Base-by-base conservation (phyloP, 92 coral and sea anemone species). In the Phymanthus crucifer region DNA sequence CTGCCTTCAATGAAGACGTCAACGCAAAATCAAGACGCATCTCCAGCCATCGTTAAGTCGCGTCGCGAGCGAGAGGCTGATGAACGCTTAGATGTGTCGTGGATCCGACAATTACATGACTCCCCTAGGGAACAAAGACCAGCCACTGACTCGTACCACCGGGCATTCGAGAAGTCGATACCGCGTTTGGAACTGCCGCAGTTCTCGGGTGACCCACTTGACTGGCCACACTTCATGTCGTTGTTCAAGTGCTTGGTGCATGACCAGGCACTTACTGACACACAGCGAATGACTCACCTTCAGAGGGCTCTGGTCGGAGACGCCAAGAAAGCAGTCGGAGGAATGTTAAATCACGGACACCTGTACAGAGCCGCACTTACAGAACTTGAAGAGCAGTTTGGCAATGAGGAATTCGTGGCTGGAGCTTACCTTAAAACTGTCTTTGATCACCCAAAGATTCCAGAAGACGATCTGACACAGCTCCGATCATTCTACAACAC, bases 311-410 rank as follows among this genome's bases (percentile, higher is more conserved):
- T 85, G 35, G 70, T 35, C 33, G 80, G 81, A 64, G 35, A 80
- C 36, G 77, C 89, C 27, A 85, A 85, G 38, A 66, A 37, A 43
- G 47, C 68, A 3, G 32, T 85, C 38, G 23, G 76, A 23, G 80
- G 85, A 19, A 80, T 85, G 54, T 57, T 79, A 27, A 80, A 70
- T 66, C 85, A 85, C 38, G 85, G 80, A 32, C 89, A 85, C 52
- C 40, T 84, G 46, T 85, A 73, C 80, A 54, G 35, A 36, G 52
- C 82, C 16, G 85, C 89, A 16, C 81, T 86, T n/a, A 38, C 38
- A 19, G 89, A 86, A 35, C 80, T 86, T 6, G 83, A 86, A 57
- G 83, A 86, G 66, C 90, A 81, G 27, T 84, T 78, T 52, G 88
- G 85, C 18, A 87, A 74, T 32, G 88, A 87, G 54, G 84, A 75